Evolutionary conservation across 2,888 invertebrate genomes (phyloP).

Genomic region (Caenorhabditis japonica): DNA sequence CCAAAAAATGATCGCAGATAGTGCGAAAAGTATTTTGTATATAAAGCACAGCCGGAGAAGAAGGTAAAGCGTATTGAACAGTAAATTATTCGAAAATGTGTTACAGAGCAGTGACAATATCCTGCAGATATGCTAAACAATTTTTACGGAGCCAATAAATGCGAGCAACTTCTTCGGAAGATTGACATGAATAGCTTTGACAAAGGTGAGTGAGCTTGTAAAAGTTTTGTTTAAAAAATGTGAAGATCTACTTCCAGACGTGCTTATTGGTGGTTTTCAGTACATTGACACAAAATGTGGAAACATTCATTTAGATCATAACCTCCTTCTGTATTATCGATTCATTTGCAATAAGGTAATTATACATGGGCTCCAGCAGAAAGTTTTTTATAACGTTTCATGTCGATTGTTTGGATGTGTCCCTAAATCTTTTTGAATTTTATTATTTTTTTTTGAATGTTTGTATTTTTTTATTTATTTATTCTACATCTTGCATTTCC

Average conservation of each 20-base stretch:
- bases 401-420: not conserved
- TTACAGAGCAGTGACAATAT: not conserved
- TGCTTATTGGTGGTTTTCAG: not conserved
- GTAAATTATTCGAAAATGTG: not conserved
- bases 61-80: not conserved
- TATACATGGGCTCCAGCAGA: not conserved
- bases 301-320: not conserved
- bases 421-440: too few relatives aligned
- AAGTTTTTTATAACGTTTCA: not conserved
- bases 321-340: not conserved
- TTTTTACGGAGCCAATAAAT: not conserved
- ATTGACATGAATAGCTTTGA: not conserved
- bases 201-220: not conserved
- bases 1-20: not conserved
- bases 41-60: not conserved
- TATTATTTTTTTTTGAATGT: too few relatives aligned
- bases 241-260: not conserved
- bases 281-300: slow-evolving; percentile 1
- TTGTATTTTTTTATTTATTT: too few relatives aligned
- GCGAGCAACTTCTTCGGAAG: not conserved
- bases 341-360: slow-evolving; percentile 4
- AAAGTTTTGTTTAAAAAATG: too few relatives aligned
- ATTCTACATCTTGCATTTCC: too few relatives aligned
- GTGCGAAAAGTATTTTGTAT: not conserved
- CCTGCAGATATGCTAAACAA: not conserved